Conservation (phyloP, 2,113 vertebrate genomes). For the Oncorhynchus masou region DNA sequence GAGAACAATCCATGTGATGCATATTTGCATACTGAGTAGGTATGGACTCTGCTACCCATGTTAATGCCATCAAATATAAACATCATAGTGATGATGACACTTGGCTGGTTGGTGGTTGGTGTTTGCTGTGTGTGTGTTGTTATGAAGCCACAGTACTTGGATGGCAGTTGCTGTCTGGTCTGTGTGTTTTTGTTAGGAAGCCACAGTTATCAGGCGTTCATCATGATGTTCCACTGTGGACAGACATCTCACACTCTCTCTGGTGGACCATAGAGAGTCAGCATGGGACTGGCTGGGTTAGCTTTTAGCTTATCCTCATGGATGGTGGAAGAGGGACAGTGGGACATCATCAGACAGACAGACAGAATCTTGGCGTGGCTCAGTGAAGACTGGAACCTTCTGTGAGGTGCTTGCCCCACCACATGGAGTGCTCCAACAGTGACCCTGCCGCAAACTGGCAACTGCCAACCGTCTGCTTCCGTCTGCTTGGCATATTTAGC, state of each 20-base stretch:
- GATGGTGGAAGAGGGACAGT: constrained; percentile 61
- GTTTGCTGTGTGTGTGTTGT: constrained; percentile 54
- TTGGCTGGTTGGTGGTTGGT: constrained; percentile 49
- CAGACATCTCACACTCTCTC: constrained; percentile 64
- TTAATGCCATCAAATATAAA: constrained; percentile 63
- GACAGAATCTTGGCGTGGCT: constrained; percentile 76
- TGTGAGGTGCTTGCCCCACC: constrained; percentile 74
- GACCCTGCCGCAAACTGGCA: constrained; percentile 90
- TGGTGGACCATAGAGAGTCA: constrained; percentile 54
- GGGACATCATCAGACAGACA: constrained; percentile 67
- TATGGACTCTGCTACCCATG: constrained; percentile 30
- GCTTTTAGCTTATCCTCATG: constrained; percentile 52
- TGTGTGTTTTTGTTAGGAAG: constrained; percentile 57
- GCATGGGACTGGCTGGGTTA: constrained; percentile 67
- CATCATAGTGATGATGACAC: constrained; percentile 64
- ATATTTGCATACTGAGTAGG: constrained; percentile 29
- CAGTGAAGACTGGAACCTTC: constrained; percentile 69
- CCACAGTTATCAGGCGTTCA: constrained; percentile 64
- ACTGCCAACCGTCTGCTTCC: constrained; percentile 95
- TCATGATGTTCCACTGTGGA: constrained; percentile 60
- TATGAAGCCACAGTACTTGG: constrained; percentile 53
- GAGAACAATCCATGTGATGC: constrained; percentile 12
- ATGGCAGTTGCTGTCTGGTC: constrained; percentile 33
- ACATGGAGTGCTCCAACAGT: constrained; percentile 85
- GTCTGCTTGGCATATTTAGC: constrained; percentile 97